Evolutionary conservation across 2,113 vertebrate genomes (phyloP), one percentile per base, ranked within the genome.

Genomic region (Cyanocitta stelleri): DNA sequence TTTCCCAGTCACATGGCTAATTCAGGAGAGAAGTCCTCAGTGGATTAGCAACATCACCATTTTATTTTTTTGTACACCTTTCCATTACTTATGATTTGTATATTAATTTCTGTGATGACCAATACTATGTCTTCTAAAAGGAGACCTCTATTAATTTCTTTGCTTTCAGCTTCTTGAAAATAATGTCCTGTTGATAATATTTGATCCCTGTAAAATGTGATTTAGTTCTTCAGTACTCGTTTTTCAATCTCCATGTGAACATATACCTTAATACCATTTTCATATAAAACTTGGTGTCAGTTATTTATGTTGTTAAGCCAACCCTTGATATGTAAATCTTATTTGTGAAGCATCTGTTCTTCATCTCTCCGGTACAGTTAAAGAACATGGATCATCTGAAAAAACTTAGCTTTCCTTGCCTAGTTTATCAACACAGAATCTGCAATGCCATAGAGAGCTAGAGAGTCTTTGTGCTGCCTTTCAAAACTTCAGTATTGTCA

Each of bases 401-500:
- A 84, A 61, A 20, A 73, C 4, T 71, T 67, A 86, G 35, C 3
- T 67, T 92, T 81, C 49, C 37, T 88, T 66, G 43, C 35, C 27
- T 91, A 41, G 63, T 86, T 91, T 77, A 63, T 80, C 43, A 74
- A 41, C 27, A 75, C 52, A 44, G 37, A 74, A 80, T 8, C 43
- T 90, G 22, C 72, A 87, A 16, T 81, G 13, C 44, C 6, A 2
- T 30, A 35, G 55, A 59, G 55, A 87, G 12, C 44, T 83, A 56
- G 20, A 24, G 24, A 63, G 35, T 52, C 77, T 95, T 92, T 87
- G 29, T 76, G 30, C 48, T 92, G 55, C 68, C 43, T 90, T 95
- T 94, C 35, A 86, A 74, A 95, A 81, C 41, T 67, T 92, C n/a
- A n/a, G 13, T 73, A 66, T 94, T 93, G 81, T 61, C 37, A 41